Percentiles rank a stretch among this genome's conserved stretches.
These are phyloP conservation scores for Saccostrea cuccullata DNA, from an alignment of 1,140 invertebrate species.

Conservation along the genomic window DNA sequence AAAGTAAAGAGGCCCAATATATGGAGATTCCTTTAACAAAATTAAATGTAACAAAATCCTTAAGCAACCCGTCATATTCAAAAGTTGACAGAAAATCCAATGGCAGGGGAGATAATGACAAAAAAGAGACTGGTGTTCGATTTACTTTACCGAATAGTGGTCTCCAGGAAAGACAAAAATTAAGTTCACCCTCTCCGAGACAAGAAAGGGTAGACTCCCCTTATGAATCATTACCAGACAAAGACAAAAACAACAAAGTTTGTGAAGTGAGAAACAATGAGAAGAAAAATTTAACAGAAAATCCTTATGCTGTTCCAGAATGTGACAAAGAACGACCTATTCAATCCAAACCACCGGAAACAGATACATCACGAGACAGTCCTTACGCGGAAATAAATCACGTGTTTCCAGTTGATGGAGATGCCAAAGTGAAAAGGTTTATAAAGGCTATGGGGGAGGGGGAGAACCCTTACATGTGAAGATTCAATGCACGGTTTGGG, in stretches of 20 bases:
- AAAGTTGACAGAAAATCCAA: background rate
- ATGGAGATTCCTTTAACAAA: background rate
- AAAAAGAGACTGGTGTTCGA: background rate
- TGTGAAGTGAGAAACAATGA: background rate
- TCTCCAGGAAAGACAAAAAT: background rate
- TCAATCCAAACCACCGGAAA: background rate
- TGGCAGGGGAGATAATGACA: background rate
- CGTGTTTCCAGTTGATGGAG: no score
- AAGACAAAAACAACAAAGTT: background rate
- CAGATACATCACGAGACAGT: background rate
- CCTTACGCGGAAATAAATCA: background rate
- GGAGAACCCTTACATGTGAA: conserved; percentile 1
- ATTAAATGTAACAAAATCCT: background rate
- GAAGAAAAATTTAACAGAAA: background rate
- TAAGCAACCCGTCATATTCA: background rate
- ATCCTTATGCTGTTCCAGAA: background rate
- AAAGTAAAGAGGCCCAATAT: background rate
- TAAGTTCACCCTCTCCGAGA: background rate
- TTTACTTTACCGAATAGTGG: background rate
- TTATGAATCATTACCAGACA: background rate
- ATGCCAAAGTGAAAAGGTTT: background rate
- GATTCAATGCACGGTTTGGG: background rate
- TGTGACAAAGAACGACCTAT: background rate
- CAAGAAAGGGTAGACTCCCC: background rate
- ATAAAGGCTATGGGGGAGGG: background rate